phyloP scores from a whole-genome alignment of 2,113 vertebrate genomes.

The Larimichthys crocea region DNA sequence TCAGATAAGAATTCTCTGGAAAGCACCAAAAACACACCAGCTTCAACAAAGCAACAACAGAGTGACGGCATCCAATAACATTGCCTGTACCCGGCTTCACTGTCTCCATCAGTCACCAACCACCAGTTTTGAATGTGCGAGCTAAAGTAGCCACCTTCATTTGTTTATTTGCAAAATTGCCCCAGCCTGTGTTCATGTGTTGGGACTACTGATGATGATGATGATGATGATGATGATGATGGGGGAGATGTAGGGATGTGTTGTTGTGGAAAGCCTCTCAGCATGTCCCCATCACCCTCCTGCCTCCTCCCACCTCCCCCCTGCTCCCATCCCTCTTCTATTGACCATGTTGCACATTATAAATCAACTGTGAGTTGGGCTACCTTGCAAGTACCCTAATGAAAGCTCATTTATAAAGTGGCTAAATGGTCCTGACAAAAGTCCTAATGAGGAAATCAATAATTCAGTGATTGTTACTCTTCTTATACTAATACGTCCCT shows the following conservation, averaged over 20 bases:
- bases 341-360: conserved; percentile 91
- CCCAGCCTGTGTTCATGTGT: neutral
- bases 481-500: conserved; percentile 89
- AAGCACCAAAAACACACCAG: neutral
- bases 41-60: conserved; percentile 6
- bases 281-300: conserved; percentile 40
- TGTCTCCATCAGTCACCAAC: conserved; percentile 11
- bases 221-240: neutral
- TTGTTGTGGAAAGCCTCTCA: conserved; percentile 49
- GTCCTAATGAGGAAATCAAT: conserved; percentile 92
- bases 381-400: conserved; percentile 89
- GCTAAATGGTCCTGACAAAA: conserved; percentile 97
- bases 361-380: conserved; percentile 90
- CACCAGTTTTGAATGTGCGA: conserved; percentile 63
- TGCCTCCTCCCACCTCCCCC: conserved; percentile 46
- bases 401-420: conserved; percentile 94
- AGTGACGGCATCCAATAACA: neutral
- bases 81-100: neutral
- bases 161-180: conserved; percentile 70
- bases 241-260: conserved; percentile 32
- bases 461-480: conserved; percentile 93
- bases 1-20: neutral
- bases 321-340: conserved; percentile 63
- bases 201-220: conserved; percentile 8
- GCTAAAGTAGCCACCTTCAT: conserved; percentile 62